Conservation (phyloP, 2,113 vertebrate genomes). For the Centropus bengalensis region DNA sequence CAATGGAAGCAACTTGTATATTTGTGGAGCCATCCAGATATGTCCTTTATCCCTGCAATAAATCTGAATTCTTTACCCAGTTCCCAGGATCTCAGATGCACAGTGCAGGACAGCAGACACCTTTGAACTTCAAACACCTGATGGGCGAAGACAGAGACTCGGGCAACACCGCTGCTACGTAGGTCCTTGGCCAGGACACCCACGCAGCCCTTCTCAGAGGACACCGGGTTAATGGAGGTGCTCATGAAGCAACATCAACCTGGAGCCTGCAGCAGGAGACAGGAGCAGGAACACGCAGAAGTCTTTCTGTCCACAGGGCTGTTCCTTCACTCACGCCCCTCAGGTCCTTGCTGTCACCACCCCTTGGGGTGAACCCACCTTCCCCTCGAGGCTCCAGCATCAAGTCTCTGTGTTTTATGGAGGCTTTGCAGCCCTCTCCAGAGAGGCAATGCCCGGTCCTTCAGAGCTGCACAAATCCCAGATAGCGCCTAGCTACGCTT, state of each 20-base stretch:
- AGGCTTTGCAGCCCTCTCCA: background rate
- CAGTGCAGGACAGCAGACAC: background rate
- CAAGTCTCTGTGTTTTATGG: background rate
- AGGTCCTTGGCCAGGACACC: background rate
- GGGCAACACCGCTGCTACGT: background rate
- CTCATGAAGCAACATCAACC: background rate
- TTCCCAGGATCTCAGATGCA: background rate
- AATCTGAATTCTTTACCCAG: background rate
- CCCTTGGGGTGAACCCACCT: background rate
- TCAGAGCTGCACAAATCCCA: background rate
- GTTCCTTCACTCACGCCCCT: background rate
- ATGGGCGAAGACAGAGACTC: background rate
- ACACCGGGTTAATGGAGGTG: background rate
- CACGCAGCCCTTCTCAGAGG: background rate
- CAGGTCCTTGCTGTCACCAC: background rate
- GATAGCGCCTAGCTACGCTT: background rate
- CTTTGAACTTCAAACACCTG: background rate
- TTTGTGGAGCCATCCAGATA: rapidly evolving
- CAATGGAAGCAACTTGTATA: background rate
- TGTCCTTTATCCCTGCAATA: background rate
- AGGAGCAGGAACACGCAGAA: background rate
- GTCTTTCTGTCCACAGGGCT: background rate
- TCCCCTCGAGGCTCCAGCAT: background rate
- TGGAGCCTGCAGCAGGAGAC: background rate
- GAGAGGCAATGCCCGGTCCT: background rate